Percentiles rank a stretch among this genome's conserved stretches.
Conservation (phyloP, 2,888 invertebrate species). For the Lypha dubia region DNA sequence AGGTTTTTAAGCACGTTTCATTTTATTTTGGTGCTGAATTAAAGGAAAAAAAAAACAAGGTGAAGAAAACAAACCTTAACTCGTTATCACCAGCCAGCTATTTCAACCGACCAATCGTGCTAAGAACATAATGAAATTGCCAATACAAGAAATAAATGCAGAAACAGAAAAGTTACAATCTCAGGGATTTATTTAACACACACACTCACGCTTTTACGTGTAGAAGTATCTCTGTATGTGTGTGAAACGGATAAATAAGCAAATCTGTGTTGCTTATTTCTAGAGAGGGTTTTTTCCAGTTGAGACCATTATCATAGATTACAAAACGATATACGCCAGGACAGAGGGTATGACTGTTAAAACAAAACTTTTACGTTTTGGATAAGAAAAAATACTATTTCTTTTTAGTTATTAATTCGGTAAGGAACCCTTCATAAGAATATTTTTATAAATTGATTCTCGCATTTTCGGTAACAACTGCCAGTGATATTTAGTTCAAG, state of each 20-base stretch:
- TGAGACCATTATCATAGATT: slow-evolving; percentile 14
- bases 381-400: background rate
- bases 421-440: background rate
- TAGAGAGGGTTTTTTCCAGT: background rate
- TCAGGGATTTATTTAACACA: slow-evolving; percentile 27
- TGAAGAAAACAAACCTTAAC: slow-evolving; percentile 42
- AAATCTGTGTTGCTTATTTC: slow-evolving; percentile 17
- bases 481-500: no score
- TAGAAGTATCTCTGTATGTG: background rate
- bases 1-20: slow-evolving; percentile 58
- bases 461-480: no score
- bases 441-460: no score
- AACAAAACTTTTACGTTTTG: background rate
- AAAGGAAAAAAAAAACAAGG: slow-evolving; percentile 22
- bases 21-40: slow-evolving; percentile 44
- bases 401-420: background rate
- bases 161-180: background rate
- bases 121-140: slow-evolving; percentile 69
- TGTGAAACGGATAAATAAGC: slow-evolving; percentile 26
- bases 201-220: background rate
- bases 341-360: slow-evolving; percentile 7
- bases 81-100: slow-evolving; percentile 65
- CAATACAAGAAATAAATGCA: slow-evolving; percentile 57
- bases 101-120: slow-evolving; percentile 64
- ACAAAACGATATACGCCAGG: slow-evolving; percentile 28